These are phyloP conservation scores for Notoglanidium macrostoma DNA, from an alignment of 2,797 vertebrate species.

Conservation along the genomic window DNA sequence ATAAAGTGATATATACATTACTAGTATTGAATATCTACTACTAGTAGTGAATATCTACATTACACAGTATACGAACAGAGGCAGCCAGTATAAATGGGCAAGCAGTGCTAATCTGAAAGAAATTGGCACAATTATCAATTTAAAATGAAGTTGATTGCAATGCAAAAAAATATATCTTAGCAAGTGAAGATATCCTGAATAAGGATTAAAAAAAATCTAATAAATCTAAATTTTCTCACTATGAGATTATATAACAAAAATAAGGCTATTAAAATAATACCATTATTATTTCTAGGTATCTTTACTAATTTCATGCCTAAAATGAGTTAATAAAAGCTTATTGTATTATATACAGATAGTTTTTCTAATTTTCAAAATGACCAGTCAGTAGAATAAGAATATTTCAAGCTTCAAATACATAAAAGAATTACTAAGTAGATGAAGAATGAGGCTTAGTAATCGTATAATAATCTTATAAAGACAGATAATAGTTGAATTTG, in stretches of 20 bases:
- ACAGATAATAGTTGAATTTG: background rate
- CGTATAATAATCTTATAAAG: background rate
- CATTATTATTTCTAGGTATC: background rate
- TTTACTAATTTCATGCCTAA: background rate
- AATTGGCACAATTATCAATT: background rate
- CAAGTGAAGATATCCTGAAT: no score
- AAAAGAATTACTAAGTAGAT: background rate
- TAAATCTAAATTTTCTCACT: no score
- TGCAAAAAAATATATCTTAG: background rate
- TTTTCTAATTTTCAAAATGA: background rate
- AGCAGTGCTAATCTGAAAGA: background rate
- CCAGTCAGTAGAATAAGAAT: background rate
- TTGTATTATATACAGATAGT: background rate
- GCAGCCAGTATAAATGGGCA: background rate
- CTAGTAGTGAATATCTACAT: background rate
- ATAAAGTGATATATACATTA: background rate
- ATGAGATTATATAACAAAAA: no score
- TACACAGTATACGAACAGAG: background rate
- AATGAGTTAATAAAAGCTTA: background rate
- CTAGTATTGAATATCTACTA: background rate
- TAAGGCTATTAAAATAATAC: background rate
- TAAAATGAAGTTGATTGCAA: background rate
- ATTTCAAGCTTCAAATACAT: background rate
- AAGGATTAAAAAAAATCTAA: no score
- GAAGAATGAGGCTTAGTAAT: background rate